These are phyloP conservation scores for Acanthis flammea DNA, from an alignment of 2,797 vertebrate species.

Conservation along the genomic window DNA sequence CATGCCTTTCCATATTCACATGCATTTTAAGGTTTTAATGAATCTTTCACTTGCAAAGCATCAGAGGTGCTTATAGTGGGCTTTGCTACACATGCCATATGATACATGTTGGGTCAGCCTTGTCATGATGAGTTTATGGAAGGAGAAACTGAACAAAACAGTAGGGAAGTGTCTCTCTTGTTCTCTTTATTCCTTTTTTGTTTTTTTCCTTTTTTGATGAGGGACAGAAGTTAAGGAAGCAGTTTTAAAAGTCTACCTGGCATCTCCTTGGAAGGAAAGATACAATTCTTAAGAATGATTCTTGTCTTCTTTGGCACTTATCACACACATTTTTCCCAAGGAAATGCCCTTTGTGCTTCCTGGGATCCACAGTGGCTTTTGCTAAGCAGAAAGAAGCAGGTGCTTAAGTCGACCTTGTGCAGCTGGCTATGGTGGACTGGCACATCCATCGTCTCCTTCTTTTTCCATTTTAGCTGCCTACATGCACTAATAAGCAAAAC, in stretches of 20 bases:
- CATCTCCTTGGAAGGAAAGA: background rate
- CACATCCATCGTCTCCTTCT: background rate
- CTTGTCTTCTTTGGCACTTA: background rate
- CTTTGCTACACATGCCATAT: background rate
- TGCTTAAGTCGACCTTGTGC: background rate
- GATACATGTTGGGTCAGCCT: fast-evolving
- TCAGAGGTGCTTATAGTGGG: background rate
- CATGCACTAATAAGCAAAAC: background rate
- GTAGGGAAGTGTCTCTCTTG: background rate
- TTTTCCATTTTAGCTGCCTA: background rate
- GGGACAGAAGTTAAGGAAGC: background rate
- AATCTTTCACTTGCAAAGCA: background rate
- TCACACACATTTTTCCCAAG: background rate
- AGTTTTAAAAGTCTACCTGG: background rate
- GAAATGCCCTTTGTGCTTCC: background rate
- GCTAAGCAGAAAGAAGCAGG: background rate
- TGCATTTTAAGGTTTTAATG: background rate
- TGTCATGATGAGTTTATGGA: background rate
- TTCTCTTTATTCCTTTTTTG: background rate
- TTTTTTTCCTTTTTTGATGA: background rate
- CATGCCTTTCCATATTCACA: background rate
- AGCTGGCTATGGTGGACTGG: background rate
- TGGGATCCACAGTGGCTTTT: background rate
- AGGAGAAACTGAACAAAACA: background rate
- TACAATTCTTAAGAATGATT: background rate